phyloP scores from a whole-genome alignment of 1,140 invertebrate species.

The Danaus melanippus region DNA sequence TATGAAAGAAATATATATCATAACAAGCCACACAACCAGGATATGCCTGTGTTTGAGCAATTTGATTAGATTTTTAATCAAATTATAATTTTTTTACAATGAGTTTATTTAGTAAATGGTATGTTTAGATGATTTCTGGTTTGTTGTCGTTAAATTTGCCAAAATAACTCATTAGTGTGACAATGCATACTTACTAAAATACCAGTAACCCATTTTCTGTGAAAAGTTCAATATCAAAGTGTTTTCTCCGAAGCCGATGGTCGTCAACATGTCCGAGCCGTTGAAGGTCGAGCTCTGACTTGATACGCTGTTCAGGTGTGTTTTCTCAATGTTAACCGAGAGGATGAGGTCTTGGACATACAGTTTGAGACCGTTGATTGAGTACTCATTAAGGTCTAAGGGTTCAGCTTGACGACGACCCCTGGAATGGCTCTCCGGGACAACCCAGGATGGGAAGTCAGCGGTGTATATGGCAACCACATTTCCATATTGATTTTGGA shows the following conservation, averaged over 20 bases:
- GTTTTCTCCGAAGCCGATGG: conserved; percentile 30
- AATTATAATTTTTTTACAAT: too few relatives aligned
- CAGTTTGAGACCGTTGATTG: conserved; percentile 39
- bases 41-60: too few relatives aligned
- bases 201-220: conserved; percentile 47
- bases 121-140: too few relatives aligned
- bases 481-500: conserved; percentile 38
- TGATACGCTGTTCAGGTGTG: conserved; percentile 14
- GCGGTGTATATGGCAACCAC: conserved; percentile 61
- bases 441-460: conserved; percentile 54
- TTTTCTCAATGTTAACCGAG: conserved; percentile 10
- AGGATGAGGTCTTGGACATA: conserved; percentile 25
- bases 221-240: conserved; percentile 40
- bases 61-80: too few relatives aligned
- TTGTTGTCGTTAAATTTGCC: too few relatives aligned
- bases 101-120: too few relatives aligned
- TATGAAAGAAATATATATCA: too few relatives aligned
- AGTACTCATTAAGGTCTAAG: conserved; percentile 12
- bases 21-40: too few relatives aligned
- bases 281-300: conserved; percentile 17
- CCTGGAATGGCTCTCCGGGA: conserved; percentile 33
- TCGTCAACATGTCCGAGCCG: conserved; percentile 23
- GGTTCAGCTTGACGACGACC: conserved; percentile 34
- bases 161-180: conserved; percentile 4
- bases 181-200: conserved; percentile 42